A percentile compares a stretch with the other conserved stretches of the same genome.
These are phyloP conservation scores for Mythimna ferrago DNA, from an alignment of 2,888 invertebrate species.

Conservation along the genomic window DNA sequence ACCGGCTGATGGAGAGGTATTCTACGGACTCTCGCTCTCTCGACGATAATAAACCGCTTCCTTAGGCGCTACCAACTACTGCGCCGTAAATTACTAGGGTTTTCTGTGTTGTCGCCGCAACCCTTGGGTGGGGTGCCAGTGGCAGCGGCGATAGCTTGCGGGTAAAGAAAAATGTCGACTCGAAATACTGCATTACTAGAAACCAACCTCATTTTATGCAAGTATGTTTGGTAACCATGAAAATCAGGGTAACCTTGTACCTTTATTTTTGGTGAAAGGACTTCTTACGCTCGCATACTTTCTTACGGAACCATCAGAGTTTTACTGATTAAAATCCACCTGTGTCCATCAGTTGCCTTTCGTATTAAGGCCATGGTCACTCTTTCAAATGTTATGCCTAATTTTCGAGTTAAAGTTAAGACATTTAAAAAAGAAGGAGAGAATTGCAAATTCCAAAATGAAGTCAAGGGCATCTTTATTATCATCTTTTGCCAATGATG, in stretches of 20 bases:
- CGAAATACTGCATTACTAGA: no score
- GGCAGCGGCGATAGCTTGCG: constrained; percentile 20
- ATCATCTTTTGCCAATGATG: no score
- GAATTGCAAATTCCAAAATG: no score
- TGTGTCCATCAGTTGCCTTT: no score
- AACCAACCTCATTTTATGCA: neutral
- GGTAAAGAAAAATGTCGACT: neutral
- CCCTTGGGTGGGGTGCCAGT: constrained; percentile 50
- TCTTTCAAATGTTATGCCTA: no score
- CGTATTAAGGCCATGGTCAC: no score
- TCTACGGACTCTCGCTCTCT: constrained; percentile 66
- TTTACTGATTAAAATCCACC: no score
- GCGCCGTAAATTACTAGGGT: constrained; percentile 76
- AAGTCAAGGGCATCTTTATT: no score
- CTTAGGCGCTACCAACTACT: constrained; percentile 77
- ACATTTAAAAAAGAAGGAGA: neutral
- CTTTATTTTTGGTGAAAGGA: neutral
- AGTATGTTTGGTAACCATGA: neutral
- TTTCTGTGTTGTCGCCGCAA: constrained; percentile 73
- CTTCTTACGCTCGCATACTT: no score
- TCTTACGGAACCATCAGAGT: no score
- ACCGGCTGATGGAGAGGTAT: constrained; percentile 60
- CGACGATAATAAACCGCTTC: constrained; percentile 78
- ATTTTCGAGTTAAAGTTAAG: neutral
- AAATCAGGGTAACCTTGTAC: neutral